Base-by-base conservation (phyloP, 2,797 vertebrate genomes). In the Mastacembelus armatus region DNA sequence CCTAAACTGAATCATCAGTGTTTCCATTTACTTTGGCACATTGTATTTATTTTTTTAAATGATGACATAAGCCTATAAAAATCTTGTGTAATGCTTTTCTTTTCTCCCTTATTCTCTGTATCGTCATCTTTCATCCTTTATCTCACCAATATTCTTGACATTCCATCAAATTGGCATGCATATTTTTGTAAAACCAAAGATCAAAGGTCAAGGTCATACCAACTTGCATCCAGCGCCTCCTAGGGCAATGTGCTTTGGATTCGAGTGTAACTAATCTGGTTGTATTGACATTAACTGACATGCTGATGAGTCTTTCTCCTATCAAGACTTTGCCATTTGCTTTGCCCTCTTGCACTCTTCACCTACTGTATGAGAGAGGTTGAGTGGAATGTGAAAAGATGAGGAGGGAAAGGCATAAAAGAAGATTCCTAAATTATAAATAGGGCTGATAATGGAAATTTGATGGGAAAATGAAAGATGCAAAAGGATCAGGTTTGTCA, bases 371-470 rank as follows among this genome's bases (percentile, higher is more conserved):
- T 10, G 22, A 58, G 29, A 63, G 30, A 57, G 26, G 21, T 5
- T 59, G 33, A 66, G 27, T 32, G 10, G 55, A 40, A 58, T 22
- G 45, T 60, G 18, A 71, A 71, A 57, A 29, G 38, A 67, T 18
- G 24, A 38, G 49, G 12, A 38, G 26, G 18, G 19, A 58, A 71
- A 44, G 38, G 50, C 45, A 71, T 60, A 45, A 51, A 54, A 74
- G 36, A 59, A 44, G n/a, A 14, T 2, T 45, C n/a, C 39, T 80
- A 38, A 88, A 88, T 87, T 51, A 82, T 81, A 48, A 61, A 88
- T 85, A 47, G 5, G 22, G 27, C 16, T 44, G 39, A 74, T 74
- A 79, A 80, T 74, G 51, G 70, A 77, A 78, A 77, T 63, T n/a
- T 61, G 69, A 78, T 66, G 52, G 43, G 54, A 77, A 79, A 57